Evolutionary conservation across 2,113 vertebrate genomes (phyloP).

Genomic region (Tretioscincus oriximinensis): DNA sequence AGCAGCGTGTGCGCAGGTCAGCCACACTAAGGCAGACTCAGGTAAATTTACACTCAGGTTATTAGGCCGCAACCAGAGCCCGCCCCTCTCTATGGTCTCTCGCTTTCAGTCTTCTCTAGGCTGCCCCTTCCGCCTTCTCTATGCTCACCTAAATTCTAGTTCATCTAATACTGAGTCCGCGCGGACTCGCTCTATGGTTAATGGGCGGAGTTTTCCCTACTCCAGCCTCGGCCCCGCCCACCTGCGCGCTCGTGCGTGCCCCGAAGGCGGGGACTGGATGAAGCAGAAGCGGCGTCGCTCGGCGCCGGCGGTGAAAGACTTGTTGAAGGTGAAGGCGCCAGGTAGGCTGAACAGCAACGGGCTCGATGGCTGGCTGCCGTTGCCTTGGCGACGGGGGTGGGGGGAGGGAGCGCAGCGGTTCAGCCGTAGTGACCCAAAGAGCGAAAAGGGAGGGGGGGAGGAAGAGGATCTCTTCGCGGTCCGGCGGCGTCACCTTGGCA

Average conservation of each 20-base stretch:
- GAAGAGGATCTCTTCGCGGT: not conserved
- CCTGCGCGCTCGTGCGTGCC: too few species aligned
- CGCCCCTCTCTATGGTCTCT: too few species aligned
- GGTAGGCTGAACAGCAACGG: too few species aligned
- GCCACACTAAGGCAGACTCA: too few species aligned
- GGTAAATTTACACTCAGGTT: too few species aligned
- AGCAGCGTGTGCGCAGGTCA: too few species aligned
- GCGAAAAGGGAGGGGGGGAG: not conserved
- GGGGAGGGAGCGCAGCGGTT: not conserved
- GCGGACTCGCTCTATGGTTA: fast-evolving
- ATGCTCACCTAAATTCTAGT: not conserved
- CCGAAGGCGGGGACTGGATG: not conserved
- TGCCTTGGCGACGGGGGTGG: not conserved
- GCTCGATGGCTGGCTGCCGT: too few species aligned
- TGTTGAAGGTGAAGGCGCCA: not conserved
- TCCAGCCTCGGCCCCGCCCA: not conserved
- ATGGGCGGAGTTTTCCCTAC: not conserved
- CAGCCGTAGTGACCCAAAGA: not conserved
- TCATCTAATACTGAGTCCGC: not conserved
- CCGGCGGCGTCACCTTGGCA: not conserved
- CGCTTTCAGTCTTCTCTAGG: too few species aligned
- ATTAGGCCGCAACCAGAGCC: too few species aligned
- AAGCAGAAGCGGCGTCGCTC: not conserved
- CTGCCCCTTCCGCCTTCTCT: not conserved
- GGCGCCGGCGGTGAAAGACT: not conserved